These are phyloP conservation scores for Gastrophryne carolinensis DNA, from an alignment of 2,797 vertebrate genomes.

Conservation along the genomic window DNA sequence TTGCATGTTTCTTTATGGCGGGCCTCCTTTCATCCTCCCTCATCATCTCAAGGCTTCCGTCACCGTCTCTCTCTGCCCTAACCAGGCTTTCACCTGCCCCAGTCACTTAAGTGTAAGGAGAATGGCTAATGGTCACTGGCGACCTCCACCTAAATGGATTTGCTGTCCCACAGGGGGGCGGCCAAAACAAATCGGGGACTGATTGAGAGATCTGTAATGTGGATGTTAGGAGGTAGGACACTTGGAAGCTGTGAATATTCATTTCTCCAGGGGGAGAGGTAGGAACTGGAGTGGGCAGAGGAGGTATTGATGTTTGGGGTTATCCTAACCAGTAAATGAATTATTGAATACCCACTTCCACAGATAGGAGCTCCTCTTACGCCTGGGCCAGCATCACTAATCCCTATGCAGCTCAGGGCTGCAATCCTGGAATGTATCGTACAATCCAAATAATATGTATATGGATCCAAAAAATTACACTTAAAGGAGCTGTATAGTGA, in stretches of 20 bases:
- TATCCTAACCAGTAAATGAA: constrained; percentile 50
- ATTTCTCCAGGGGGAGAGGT: constrained; percentile 40
- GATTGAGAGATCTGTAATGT: constrained; percentile 36
- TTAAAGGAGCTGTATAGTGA: no score
- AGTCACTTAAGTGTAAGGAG: neutral
- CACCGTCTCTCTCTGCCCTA: constrained; percentile 20
- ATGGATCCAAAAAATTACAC: no score
- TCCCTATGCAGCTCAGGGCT: no score
- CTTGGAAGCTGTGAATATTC: constrained; percentile 44
- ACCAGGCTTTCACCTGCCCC: neutral
- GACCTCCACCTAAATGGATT: constrained; percentile 30
- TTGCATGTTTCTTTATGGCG: constrained; percentile 42
- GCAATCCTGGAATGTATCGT: no score
- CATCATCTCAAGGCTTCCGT: constrained; percentile 28
- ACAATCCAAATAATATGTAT: no score
- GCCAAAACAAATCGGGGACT: constrained; percentile 21
- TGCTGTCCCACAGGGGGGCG: neutral
- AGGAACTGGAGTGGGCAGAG: constrained; percentile 33
- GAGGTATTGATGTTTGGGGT: constrained; percentile 49
- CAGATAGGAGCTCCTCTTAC: constrained; percentile 18
- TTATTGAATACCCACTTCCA: constrained; percentile 43
- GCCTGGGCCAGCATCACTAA: neutral
- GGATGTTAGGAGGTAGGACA: constrained; percentile 36
- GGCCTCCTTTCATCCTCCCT: constrained; percentile 8
- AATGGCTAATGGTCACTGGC: constrained; percentile 20